Percentiles rank a stretch among this genome's conserved stretches.
Conservation (phyloP, 1,140 invertebrate genomes). For the Cydia pomonella region DNA sequence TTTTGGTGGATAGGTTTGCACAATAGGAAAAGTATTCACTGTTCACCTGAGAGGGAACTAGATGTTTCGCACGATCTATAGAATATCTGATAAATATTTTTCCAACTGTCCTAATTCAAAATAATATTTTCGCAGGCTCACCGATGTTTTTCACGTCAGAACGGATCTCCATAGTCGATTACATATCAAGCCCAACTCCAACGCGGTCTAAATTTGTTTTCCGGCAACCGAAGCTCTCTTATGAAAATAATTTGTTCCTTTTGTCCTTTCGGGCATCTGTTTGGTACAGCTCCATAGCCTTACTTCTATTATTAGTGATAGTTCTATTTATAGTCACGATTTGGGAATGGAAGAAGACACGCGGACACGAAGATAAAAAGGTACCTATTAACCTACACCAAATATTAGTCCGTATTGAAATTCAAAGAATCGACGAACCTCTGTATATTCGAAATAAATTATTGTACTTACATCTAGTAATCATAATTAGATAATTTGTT, state of each 20-base stretch:
- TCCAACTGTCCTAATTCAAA: conserved; percentile 1
- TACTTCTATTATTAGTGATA: conserved; percentile 74
- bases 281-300: conserved; percentile 80
- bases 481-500: neutral
- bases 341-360: conserved; percentile 70
- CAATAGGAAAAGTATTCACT: too few species aligned
- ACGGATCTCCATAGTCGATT: conserved; percentile 82
- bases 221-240: conserved; percentile 84
- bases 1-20: too few species aligned
- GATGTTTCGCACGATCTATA: too few species aligned
- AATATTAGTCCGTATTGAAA: neutral
- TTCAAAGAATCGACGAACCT: too few species aligned
- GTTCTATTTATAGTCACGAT: conserved; percentile 68
- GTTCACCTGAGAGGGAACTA: too few species aligned
- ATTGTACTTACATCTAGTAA: too few species aligned
- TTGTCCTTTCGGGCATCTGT: conserved; percentile 83
- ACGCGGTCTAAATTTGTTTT: conserved; percentile 84
- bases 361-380: neutral
- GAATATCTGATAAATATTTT: neutral
- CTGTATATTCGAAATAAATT: too few species aligned
- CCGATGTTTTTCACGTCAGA: conserved; percentile 83
- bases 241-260: conserved; percentile 83
- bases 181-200: conserved; percentile 82
- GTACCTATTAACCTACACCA: neutral
- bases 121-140: conserved; percentile 73